Evolutionary conservation across 2,888 invertebrate species (phyloP).

Genomic region (Drosophila nr. medialis): DNA sequence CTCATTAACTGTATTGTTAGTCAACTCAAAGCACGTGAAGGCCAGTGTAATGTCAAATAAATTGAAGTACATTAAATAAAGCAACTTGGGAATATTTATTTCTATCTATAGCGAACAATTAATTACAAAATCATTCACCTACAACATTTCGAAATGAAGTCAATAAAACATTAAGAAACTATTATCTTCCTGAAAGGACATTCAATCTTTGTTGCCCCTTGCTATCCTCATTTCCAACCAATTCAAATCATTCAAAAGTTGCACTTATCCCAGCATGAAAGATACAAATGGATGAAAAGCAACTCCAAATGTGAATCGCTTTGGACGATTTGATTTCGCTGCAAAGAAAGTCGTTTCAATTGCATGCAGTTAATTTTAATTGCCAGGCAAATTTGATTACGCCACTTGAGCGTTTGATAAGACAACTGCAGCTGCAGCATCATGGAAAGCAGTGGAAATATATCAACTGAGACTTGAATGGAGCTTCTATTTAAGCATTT

Average conservation of each 20-base stretch:
- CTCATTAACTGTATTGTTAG: slow-evolving; percentile 1
- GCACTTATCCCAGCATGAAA: background rate
- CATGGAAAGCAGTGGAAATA: slow-evolving; percentile 44
- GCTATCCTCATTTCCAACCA: too few species aligned
- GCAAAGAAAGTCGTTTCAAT: slow-evolving; percentile 18
- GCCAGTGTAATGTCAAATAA: too few species aligned
- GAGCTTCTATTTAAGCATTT: slow-evolving; percentile 34
- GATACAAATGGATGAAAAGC: slow-evolving; percentile 1
- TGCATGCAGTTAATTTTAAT: slow-evolving; percentile 55
- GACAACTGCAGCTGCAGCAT: background rate
- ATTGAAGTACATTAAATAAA: background rate
- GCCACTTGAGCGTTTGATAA: slow-evolving; percentile 44
- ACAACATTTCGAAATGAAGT: background rate
- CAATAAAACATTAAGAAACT: background rate
- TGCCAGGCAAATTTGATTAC: slow-evolving; percentile 62
- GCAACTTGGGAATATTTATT: background rate
- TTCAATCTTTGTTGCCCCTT: background rate
- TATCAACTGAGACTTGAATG: slow-evolving; percentile 58
- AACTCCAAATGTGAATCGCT: slow-evolving; percentile 30
- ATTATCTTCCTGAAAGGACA: background rate
- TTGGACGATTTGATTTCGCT: slow-evolving; percentile 13
- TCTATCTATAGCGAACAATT: background rate
- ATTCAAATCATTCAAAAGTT: background rate
- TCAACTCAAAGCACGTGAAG: background rate
- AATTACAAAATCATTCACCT: background rate